Conservation (phyloP, 2,888 invertebrate species). For the Cenopis cana region DNA sequence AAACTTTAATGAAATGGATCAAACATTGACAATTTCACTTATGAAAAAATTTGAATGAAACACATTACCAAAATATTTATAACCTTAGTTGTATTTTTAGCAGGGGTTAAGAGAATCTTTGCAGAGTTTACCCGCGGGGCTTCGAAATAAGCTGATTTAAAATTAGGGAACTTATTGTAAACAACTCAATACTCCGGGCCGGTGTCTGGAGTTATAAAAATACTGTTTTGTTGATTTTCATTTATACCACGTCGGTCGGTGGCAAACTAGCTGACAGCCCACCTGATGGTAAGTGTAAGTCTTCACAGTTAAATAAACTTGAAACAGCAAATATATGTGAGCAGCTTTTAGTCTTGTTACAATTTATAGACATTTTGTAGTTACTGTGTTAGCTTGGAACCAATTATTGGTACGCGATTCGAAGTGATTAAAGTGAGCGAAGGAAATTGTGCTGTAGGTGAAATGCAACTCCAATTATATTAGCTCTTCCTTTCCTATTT, state of each 20-base stretch:
- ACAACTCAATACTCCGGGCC: constrained; percentile 25
- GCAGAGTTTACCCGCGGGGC: constrained; percentile 26
- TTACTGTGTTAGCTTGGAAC: constrained; percentile 9
- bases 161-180: constrained; percentile 41
- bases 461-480: constrained; percentile 13
- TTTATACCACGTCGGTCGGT: no score
- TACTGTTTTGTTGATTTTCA: constrained; percentile 31
- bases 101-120: constrained; percentile 27
- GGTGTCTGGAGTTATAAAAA: constrained; percentile 17
- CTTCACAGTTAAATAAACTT: no score
- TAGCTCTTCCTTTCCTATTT: constrained; percentile 17
- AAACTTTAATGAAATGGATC: background rate
- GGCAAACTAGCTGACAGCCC: no score
- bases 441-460: constrained; percentile 2
- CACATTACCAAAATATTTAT: constrained; percentile 14
- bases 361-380: constrained; percentile 22
- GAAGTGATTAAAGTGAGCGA: constrained; percentile 25
- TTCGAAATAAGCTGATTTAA: constrained; percentile 41
- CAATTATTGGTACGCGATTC: constrained; percentile 24
- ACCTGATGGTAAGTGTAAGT: no score
- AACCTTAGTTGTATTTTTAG: constrained; percentile 35
- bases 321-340: constrained; percentile 1
- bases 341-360: constrained; percentile 18
- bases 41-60: no score
- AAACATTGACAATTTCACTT: background rate